These are phyloP conservation scores for Caiman crocodilus DNA, from an alignment of 2,797 vertebrate genomes.

Conservation along the genomic window DNA sequence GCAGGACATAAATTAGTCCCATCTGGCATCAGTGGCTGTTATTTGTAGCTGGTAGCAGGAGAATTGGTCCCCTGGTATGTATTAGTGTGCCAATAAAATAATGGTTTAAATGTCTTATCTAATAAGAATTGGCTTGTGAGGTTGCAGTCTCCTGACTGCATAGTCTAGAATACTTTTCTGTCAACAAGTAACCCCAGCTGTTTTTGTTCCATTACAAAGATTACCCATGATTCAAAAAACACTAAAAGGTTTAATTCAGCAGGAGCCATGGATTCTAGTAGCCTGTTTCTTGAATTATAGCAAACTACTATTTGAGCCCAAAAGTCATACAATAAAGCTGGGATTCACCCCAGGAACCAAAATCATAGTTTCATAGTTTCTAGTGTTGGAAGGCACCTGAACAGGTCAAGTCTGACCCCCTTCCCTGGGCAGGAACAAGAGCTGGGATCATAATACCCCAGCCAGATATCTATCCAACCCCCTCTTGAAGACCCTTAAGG, in stretches of 20 bases:
- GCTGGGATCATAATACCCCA: too few relatives aligned
- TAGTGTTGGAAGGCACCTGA: too few relatives aligned
- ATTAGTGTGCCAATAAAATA: neutral
- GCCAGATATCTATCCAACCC: too few relatives aligned
- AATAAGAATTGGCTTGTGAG: neutral
- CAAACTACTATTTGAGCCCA: neutral
- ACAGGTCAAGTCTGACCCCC: too few relatives aligned
- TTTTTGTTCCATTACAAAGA: constrained; percentile 20
- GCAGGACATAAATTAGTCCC: neutral
- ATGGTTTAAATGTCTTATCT: neutral
- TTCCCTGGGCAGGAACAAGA: too few relatives aligned
- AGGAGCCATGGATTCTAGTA: neutral
- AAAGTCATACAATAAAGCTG: neutral
- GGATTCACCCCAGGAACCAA: neutral
- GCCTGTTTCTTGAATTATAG: neutral
- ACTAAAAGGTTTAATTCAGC: constrained; percentile 24
- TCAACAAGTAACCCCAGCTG: neutral
- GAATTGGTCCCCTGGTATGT: neutral
- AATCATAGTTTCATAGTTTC: neutral
- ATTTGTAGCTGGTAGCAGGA: neutral
- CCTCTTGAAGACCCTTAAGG: too few relatives aligned
- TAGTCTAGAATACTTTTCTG: neutral
- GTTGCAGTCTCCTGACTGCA: constrained; percentile 5
- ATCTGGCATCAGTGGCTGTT: neutral
- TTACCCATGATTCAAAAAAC: neutral